A percentile compares a stretch with the other conserved stretches of the same genome.
These are phyloP conservation scores for Morone chrysops DNA, from an alignment of 2,113 vertebrate genomes.

Conservation along the genomic window DNA sequence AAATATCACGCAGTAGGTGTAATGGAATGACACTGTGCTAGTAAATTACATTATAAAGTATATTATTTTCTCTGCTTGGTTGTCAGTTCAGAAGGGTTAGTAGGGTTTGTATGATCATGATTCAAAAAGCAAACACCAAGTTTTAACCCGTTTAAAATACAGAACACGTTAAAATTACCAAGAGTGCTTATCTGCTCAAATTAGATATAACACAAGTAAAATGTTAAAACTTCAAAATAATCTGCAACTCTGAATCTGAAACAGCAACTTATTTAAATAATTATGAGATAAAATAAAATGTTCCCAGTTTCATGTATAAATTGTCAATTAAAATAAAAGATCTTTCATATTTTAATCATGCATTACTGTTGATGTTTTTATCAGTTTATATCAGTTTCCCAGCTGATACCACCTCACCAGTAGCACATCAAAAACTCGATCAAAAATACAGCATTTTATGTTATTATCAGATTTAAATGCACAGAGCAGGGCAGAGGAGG, in stretches of 20 bases:
- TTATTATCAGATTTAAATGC: slow-evolving; percentile 16
- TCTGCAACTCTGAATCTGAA: not conserved
- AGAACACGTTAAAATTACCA: not conserved
- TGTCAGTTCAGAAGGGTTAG: not conserved
- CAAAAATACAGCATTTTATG: not conserved
- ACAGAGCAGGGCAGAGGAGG: slow-evolving; percentile 9
- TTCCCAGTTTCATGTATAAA: not conserved
- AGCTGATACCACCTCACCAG: not conserved
- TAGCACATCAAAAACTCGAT: not conserved
- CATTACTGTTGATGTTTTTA: not conserved
- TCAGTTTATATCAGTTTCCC: not conserved
- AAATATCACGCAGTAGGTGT: not conserved
- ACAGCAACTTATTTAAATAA: not conserved
- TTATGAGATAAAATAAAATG: not conserved
- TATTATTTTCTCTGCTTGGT: not conserved
- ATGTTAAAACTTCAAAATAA: not conserved
- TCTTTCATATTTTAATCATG: not conserved
- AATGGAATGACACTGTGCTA: no score
- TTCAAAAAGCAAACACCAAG: not conserved
- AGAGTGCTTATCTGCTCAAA: not conserved
- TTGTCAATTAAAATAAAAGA: not conserved
- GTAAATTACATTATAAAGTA: not conserved
- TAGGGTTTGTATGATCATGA: not conserved
- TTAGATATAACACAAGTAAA: not conserved
- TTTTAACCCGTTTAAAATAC: not conserved